phyloP scores from a whole-genome alignment of 2,113 vertebrate genomes.

The Plectropomus leopardus region DNA sequence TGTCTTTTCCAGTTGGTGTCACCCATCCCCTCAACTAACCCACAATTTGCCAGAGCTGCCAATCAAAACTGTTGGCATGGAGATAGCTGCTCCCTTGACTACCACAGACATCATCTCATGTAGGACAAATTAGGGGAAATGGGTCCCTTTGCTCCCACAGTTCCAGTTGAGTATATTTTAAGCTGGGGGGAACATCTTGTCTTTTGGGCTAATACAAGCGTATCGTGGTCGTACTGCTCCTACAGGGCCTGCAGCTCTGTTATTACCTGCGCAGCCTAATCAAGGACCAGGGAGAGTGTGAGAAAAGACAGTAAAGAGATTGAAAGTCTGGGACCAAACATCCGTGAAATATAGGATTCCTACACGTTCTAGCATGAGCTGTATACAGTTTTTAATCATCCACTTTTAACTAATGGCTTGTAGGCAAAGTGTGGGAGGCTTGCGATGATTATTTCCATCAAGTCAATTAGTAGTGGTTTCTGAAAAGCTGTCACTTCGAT shows the following conservation, averaged over 20 bases:
- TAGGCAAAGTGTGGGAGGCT: constrained; percentile 63
- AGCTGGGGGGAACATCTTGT: constrained; percentile 47
- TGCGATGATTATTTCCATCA: constrained; percentile 73
- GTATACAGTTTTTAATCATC: constrained; percentile 69
- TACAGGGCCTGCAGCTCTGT: constrained; percentile 31
- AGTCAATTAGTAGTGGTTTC: constrained; percentile 64
- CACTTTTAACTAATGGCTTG: constrained; percentile 58
- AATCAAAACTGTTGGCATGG: constrained; percentile 63
- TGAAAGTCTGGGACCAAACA: constrained; percentile 35
- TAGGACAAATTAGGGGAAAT: constrained; percentile 57
- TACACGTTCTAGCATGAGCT: constrained; percentile 44
- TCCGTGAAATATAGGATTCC: constrained; percentile 50
- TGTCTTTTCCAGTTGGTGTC: constrained; percentile 12
- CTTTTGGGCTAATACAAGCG: constrained; percentile 39
- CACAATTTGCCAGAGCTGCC: constrained; percentile 41
- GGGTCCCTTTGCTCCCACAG: constrained; percentile 45
- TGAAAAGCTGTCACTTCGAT: constrained; percentile 73
- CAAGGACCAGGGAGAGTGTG: constrained; percentile 13
- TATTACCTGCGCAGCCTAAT: constrained; percentile 32
- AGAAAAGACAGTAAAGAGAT: not conserved
- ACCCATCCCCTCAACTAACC: not conserved
- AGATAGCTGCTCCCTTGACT: constrained; percentile 41
- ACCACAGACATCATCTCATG: constrained; percentile 47
- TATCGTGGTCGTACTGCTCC: constrained; percentile 19
- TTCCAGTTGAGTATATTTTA: constrained; percentile 41